Conservation (phyloP, 2,797 vertebrate species). For the Sebastes vulpes region DNA sequence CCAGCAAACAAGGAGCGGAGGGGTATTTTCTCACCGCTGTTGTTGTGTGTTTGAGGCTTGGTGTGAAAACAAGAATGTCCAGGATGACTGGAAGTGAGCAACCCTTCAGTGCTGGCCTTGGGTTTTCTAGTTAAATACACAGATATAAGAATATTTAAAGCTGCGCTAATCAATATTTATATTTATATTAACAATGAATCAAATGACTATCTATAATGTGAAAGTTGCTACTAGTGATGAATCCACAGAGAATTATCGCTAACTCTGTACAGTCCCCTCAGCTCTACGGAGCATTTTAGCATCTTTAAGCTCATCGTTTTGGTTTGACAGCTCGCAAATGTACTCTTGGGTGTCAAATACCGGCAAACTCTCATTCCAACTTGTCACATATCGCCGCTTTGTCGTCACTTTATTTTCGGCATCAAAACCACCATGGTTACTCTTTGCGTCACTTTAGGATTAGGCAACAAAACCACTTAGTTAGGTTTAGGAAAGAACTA, state of each 20-base stretch:
- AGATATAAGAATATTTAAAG: background rate
- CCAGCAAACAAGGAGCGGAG: conserved; percentile 36
- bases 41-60: background rate
- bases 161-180: background rate
- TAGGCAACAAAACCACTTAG: no score
- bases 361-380: no score
- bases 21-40: conserved; percentile 20
- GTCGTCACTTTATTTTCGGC: no score
- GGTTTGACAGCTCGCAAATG: background rate
- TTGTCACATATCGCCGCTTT: no score
- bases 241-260: background rate
- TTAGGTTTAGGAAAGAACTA: no score
- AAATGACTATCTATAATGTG: background rate
- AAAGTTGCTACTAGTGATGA: background rate
- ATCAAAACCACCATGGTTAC: no score
- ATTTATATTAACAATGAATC: background rate
- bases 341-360: background rate
- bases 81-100: background rate
- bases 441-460: no score
- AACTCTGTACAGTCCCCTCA: background rate
- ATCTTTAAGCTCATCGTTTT: background rate
- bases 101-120: background rate
- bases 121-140: background rate
- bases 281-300: background rate
- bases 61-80: conserved; percentile 12